Conservation (phyloP, 2,113 vertebrate species). For the Seriola dumerili region DNA sequence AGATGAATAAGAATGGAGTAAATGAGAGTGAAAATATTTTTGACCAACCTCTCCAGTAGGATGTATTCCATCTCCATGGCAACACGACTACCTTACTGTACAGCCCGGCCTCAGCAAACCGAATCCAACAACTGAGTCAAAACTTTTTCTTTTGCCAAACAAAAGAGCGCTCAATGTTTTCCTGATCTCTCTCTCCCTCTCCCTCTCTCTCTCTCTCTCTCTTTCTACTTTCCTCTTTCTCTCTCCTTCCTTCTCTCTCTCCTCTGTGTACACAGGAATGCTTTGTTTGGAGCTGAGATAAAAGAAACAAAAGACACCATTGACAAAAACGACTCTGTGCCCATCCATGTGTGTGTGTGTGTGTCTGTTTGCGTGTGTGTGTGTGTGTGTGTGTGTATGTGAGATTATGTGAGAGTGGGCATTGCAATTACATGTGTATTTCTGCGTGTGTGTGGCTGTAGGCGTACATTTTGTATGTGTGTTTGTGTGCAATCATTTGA, state of each 20-base stretch:
- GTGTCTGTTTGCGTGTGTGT: constrained; percentile 42
- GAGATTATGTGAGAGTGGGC: constrained; percentile 46
- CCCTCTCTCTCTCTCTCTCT: constrained; percentile 25
- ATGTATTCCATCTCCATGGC: constrained; percentile 79
- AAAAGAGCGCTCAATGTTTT: constrained; percentile 65
- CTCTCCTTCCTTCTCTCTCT: constrained; percentile 41
- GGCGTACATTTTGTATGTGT: constrained; percentile 10
- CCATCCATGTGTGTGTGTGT: constrained; percentile 60
- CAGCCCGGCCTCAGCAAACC: constrained; percentile 40
- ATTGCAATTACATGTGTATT: constrained; percentile 45
- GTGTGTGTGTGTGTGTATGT: constrained; percentile 26
- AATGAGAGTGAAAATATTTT: constrained; percentile 39
- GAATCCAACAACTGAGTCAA: constrained; percentile 55
- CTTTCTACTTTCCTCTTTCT: constrained; percentile 15
- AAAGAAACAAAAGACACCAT: constrained; percentile 84
- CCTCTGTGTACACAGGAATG: constrained; percentile 81
- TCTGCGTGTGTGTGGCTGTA: neutral
- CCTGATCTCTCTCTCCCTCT: constrained; percentile 44
- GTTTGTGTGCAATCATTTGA: constrained; percentile 19
- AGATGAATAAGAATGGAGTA: constrained; percentile 44
- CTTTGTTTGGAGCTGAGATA: constrained; percentile 83
- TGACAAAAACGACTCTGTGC: constrained; percentile 80
- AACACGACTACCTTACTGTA: constrained; percentile 47
- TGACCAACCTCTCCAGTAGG: constrained; percentile 72
- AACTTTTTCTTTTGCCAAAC: constrained; percentile 63